Conservation (phyloP, 2,888 invertebrate species). For the Mactromeris polynyma region DNA sequence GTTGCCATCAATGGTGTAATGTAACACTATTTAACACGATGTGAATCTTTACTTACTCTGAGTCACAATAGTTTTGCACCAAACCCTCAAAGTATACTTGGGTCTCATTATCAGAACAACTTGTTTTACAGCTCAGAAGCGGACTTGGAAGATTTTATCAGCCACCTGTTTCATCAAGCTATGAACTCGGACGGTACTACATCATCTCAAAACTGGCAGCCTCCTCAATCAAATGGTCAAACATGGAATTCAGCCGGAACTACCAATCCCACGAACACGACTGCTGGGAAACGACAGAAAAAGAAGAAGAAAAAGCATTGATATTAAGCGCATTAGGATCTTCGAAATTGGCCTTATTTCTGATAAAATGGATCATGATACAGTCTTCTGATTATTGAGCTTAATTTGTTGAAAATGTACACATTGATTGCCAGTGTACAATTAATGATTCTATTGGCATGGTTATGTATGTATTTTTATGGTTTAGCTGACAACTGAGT, state of each 20-base stretch:
- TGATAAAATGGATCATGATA: constrained; percentile 18
- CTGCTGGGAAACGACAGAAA: constrained; percentile 71
- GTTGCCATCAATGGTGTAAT: too few relatives aligned
- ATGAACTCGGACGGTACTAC: constrained; percentile 74
- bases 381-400: background rate
- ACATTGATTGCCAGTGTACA: background rate
- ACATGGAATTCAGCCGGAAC: constrained; percentile 54
- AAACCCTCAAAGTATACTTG: too few relatives aligned
- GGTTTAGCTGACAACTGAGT: too few relatives aligned
- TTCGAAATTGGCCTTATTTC: constrained; percentile 35
- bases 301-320: constrained; percentile 81
- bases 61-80: too few relatives aligned
- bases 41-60: too few relatives aligned
- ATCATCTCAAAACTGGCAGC: constrained; percentile 73
- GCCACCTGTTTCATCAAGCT: constrained; percentile 92
- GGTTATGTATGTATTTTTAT: background rate
- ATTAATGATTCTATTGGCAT: background rate
- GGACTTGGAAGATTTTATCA: constrained; percentile 94
- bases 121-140: constrained; percentile 88
- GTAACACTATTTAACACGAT: too few relatives aligned
- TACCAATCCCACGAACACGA: constrained; percentile 47
- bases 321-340: constrained; percentile 36
- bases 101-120: too few relatives aligned
- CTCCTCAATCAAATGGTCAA: constrained; percentile 64
- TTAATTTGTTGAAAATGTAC: background rate